Base-by-base conservation (phyloP, 2,888 invertebrate genomes). In the Liposcelis brunnea region DNA sequence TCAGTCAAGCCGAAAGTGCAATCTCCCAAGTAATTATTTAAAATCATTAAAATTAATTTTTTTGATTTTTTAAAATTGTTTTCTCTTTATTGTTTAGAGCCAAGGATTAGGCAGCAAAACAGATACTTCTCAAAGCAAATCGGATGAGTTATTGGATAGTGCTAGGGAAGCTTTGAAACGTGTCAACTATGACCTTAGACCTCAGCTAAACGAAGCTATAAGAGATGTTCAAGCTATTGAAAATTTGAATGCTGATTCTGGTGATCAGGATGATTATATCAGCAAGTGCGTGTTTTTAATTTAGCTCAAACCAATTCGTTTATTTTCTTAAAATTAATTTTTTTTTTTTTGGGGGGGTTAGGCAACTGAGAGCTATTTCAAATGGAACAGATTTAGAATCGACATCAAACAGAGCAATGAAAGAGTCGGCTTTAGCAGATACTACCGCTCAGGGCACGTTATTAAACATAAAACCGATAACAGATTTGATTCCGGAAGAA, bases 141-240 rank as follows among this genome's bases (percentile, higher is more conserved):
- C 74, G 1, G 55, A 56, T 6, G 58, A 60, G 14, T 61, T 73
- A 11, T 51, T 68, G 1, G 58, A 58, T 2, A 57, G 63, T 12
- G 73, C 74, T 1, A 56, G 61, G 6, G 55, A 59, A 1, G 58
- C 68, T 0, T 58, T 68, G 12, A 55, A 58, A 10, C 61, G 61
- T 44, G 69, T 68, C 2, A 58, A 63, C n/a, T 57, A 63, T 8
- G 61, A 65, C 36, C 55, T 75, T 35, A 59, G 64, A 33, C 75
- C 76, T 0, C 71, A 73, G 46, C 60, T 80, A 19, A 69, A 71
- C 3, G 59, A 57, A 2, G 76, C 78, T 0, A 67, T 71, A n/a
- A 52, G 58, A n/a, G 67, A 67, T 1, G 68, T 79, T 1, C 54
- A 63, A 0, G 58, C 62, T 34, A 67, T 74, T 2, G 60, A 66